phyloP scores from a whole-genome alignment of 2,113 vertebrate species.

The Hydropotes inermis region DNA sequence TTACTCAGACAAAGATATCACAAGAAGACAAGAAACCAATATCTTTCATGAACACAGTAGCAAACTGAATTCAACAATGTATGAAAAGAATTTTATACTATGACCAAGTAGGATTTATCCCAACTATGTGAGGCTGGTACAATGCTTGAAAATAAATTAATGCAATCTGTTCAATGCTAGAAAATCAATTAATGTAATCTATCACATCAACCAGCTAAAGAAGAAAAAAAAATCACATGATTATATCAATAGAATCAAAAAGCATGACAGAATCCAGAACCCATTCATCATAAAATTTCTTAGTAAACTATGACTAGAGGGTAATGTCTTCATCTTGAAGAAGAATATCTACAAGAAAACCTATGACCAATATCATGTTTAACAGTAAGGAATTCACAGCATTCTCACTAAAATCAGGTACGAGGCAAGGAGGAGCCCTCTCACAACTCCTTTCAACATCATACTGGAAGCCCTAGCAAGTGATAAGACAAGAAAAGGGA shows the following conservation, averaged over 20 bases:
- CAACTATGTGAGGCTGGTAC: not conserved
- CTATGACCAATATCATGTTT: not conserved
- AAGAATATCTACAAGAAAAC: not conserved
- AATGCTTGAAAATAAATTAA: not conserved
- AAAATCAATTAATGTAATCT: not conserved
- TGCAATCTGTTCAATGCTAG: not conserved
- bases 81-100: not conserved
- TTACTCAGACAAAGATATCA: not conserved
- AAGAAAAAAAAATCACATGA: not conserved
- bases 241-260: not conserved
- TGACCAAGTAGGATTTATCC: not conserved
- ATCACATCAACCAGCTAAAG: not conserved
- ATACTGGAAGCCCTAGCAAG: not conserved
- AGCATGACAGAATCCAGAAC: not conserved
- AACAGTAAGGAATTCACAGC: not conserved
- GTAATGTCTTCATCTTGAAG: not conserved
- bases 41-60: not conserved
- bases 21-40: not conserved
- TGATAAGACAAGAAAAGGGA: not conserved
- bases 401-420: not conserved
- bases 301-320: not conserved
- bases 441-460: not conserved
- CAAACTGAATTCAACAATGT: not conserved
- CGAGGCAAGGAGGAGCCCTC: not conserved
- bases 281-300: not conserved